These are phyloP conservation scores for Rhynchotus rufescens DNA, from an alignment of 2,797 vertebrate genomes.

Conservation along the genomic window DNA sequence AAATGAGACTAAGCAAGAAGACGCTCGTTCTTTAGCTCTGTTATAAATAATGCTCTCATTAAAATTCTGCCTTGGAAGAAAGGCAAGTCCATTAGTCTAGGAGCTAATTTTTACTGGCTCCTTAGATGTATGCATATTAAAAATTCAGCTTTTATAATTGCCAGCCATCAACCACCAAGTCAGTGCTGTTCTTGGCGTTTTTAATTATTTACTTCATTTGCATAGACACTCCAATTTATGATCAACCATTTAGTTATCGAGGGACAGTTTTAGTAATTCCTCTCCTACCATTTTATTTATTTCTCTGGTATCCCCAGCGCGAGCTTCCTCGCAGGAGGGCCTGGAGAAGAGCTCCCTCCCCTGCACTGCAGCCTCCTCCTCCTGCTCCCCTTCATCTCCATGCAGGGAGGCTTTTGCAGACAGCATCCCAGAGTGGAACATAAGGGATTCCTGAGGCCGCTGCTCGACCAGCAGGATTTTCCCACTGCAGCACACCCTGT, in stretches of 20 bases:
- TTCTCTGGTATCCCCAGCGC: slow-evolving; percentile 54
- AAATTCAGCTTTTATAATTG: slow-evolving; percentile 86
- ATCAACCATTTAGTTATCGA: slow-evolving; percentile 80
- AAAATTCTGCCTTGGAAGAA: slow-evolving; percentile 83
- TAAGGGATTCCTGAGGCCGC: slow-evolving; percentile 52
- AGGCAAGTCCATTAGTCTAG: slow-evolving; percentile 85
- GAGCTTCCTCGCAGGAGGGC: not conserved
- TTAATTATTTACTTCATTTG: slow-evolving; percentile 88
- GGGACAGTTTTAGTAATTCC: slow-evolving; percentile 80
- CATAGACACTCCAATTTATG: slow-evolving; percentile 85
- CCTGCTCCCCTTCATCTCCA: slow-evolving; percentile 24
- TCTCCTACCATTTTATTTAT: slow-evolving; percentile 79
- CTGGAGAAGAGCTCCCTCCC: too few species aligned
- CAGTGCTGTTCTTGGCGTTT: slow-evolving; percentile 82
- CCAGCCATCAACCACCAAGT: slow-evolving; percentile 85
- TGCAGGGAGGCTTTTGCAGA: not conserved
- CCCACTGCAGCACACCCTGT: not conserved
- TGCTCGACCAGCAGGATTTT: slow-evolving; percentile 35
- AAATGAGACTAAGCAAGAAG: slow-evolving; percentile 76
- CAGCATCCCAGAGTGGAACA: not conserved
- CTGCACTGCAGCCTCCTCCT: not conserved
- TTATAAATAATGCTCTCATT: slow-evolving; percentile 85
- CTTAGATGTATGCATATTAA: slow-evolving; percentile 84
- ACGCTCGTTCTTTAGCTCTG: slow-evolving; percentile 68
- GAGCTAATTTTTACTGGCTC: slow-evolving; percentile 84